These are phyloP conservation scores for Andrena flavipes DNA, from an alignment of 2,888 invertebrate genomes.

Conservation along the genomic window DNA sequence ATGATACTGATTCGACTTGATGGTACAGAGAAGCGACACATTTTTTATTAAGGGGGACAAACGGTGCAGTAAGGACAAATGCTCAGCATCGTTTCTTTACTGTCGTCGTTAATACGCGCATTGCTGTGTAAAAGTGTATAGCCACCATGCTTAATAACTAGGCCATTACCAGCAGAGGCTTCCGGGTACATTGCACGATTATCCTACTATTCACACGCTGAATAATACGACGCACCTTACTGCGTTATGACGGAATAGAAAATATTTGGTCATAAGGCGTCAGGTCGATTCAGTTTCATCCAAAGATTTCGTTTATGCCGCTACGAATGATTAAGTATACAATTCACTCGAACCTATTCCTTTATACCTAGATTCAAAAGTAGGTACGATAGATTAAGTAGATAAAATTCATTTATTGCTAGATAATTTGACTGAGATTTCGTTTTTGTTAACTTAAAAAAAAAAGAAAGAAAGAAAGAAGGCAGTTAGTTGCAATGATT, in stretches of 20 bases:
- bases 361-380: slow-evolving; percentile 68
- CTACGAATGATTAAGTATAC: slow-evolving; percentile 65
- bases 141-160: slow-evolving; percentile 57
- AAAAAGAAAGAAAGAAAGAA: too few species aligned
- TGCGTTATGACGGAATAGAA: slow-evolving; percentile 72
- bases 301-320: slow-evolving; percentile 51
- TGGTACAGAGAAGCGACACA: slow-evolving; percentile 14
- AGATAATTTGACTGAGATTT: slow-evolving; percentile 79
- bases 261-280: slow-evolving; percentile 72
- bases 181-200: slow-evolving; percentile 72
- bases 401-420: slow-evolving; percentile 77
- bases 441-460: slow-evolving; percentile 59
- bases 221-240: slow-evolving; percentile 67
- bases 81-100: slow-evolving; percentile 39
- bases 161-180: slow-evolving; percentile 65
- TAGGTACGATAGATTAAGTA: slow-evolving; percentile 75
- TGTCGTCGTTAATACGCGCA: slow-evolving; percentile 43
- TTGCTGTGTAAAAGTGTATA: slow-evolving; percentile 45
- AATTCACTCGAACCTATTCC: slow-evolving; percentile 65
- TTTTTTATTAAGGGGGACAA: slow-evolving; percentile 12
- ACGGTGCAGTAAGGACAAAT: slow-evolving; percentile 53
- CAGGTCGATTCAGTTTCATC: slow-evolving; percentile 57
- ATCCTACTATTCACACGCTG: slow-evolving; percentile 74
- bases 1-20: slow-evolving; percentile 21
- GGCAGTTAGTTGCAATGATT: slow-evolving; percentile 20